Conservation (phyloP, 2,888 invertebrate species). For the Melanostoma mellinum region DNA sequence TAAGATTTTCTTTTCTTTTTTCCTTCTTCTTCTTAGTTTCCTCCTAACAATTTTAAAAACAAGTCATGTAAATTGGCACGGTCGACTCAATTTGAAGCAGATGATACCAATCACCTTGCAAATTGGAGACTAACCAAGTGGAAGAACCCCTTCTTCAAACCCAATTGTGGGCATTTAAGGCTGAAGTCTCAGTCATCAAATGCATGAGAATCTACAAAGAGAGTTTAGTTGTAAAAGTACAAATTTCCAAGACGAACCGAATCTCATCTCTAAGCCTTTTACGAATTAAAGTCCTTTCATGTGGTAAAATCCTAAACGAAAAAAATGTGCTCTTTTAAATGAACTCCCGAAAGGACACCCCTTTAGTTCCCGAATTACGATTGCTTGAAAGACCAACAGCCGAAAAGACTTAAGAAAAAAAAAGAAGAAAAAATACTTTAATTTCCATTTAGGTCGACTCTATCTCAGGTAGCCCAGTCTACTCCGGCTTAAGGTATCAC, state of each 20-base stretch:
- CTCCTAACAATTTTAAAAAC: constrained; percentile 6
- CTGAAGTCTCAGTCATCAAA: too few species aligned
- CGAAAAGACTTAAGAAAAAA: not conserved
- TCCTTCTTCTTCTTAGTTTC: not conserved
- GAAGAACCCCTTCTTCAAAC: not conserved
- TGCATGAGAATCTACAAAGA: too few species aligned
- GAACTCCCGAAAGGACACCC: too few species aligned
- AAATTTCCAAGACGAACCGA: too few species aligned
- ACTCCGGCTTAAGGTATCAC: constrained; percentile 14
- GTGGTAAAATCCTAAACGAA: too few species aligned
- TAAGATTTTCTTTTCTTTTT: not conserved
- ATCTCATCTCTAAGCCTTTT: too few species aligned
- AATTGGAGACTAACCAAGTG: not conserved
- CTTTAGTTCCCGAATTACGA: too few species aligned
- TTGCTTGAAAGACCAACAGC: too few species aligned
- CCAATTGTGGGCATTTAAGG: too few species aligned
- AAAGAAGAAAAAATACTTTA: not conserved
- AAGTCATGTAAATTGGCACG: not conserved
- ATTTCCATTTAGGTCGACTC: constrained; percentile 16
- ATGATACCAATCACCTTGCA: not conserved
- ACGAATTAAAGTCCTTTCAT: too few species aligned
- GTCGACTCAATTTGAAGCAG: not conserved
- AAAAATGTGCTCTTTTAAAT: too few species aligned
- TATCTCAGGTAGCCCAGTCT: not conserved
- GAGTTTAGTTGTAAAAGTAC: too few species aligned